Percentiles rank a stretch among this genome's conserved stretches.
These are phyloP conservation scores for Sinocyclocheilus maitianheensis DNA, from an alignment of 2,113 vertebrate species.

Conservation along the genomic window DNA sequence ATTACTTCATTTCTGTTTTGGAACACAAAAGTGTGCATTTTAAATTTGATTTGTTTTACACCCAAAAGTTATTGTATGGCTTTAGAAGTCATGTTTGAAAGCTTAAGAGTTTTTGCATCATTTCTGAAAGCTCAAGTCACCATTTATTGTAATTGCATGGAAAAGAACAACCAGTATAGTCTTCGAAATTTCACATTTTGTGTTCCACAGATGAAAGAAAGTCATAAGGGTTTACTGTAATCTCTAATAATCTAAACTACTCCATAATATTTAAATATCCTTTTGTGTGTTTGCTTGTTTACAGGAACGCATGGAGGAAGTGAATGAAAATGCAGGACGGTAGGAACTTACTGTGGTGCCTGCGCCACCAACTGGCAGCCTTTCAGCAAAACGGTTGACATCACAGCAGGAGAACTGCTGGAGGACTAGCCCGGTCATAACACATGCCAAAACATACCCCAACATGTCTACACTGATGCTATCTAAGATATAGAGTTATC, in stretches of 20 bases:
- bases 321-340: not conserved
- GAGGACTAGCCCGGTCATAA: conserved; percentile 40
- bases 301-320: conserved; percentile 53
- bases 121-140: not conserved
- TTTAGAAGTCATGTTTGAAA: not conserved
- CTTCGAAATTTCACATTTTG: not conserved
- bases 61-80: not conserved
- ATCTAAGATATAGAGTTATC: not conserved
- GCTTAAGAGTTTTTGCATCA: not conserved
- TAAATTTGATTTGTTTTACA: not conserved
- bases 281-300: conserved; percentile 32
- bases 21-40: not conserved
- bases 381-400: conserved; percentile 55
- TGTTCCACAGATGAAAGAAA: too few species aligned
- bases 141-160: not conserved
- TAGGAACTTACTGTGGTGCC: conserved; percentile 41
- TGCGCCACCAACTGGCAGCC: conserved; percentile 49
- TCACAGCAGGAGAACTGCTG: conserved; percentile 75
- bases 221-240: not conserved
- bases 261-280: not conserved
- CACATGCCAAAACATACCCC: conserved; percentile 1
- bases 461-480: conserved; percentile 30
- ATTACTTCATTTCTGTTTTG: not conserved
- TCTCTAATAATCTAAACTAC: not conserved
- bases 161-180: not conserved